These are phyloP conservation scores for Cettia cetti DNA, from an alignment of 2,113 vertebrate genomes.

Conservation along the genomic window DNA sequence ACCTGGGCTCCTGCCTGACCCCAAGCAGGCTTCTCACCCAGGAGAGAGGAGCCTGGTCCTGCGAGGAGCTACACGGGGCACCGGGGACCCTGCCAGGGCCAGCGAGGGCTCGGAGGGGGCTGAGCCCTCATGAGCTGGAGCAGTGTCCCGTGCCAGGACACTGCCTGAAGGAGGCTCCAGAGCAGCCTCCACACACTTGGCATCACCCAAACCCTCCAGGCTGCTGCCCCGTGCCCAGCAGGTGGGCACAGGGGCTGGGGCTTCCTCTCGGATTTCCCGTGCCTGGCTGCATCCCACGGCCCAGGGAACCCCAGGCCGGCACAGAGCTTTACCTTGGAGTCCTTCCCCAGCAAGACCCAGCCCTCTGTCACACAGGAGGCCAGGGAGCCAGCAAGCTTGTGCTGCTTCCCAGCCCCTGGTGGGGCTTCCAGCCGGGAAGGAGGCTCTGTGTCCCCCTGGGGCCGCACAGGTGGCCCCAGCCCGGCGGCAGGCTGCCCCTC, in stretches of 20 bases:
- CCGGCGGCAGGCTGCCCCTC: neutral
- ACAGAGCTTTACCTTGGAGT: rapidly evolving
- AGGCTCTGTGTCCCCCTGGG: rapidly evolving
- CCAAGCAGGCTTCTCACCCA: neutral
- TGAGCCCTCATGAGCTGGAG: neutral
- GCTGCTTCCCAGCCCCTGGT: neutral
- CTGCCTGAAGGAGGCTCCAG: neutral
- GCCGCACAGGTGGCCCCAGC: neutral
- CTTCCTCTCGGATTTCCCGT: neutral
- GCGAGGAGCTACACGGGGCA: neutral
- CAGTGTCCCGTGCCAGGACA: neutral
- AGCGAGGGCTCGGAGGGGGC: rapidly evolving
- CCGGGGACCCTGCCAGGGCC: neutral
- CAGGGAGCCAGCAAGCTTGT: neutral
- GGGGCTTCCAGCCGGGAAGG: rapidly evolving
- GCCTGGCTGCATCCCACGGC: neutral
- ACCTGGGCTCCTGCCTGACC: neutral
- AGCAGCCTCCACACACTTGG: neutral
- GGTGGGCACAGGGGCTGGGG: neutral
- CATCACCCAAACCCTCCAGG: neutral
- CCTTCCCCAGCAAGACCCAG: neutral
- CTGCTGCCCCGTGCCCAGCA: neutral
- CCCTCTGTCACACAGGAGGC: neutral
- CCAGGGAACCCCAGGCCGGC: neutral
- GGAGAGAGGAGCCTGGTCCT: neutral